A percentile compares a stretch with the other conserved stretches of the same genome.
phyloP scores from a whole-genome alignment of 2,113 vertebrate genomes.

The Holacanthus passer region DNA sequence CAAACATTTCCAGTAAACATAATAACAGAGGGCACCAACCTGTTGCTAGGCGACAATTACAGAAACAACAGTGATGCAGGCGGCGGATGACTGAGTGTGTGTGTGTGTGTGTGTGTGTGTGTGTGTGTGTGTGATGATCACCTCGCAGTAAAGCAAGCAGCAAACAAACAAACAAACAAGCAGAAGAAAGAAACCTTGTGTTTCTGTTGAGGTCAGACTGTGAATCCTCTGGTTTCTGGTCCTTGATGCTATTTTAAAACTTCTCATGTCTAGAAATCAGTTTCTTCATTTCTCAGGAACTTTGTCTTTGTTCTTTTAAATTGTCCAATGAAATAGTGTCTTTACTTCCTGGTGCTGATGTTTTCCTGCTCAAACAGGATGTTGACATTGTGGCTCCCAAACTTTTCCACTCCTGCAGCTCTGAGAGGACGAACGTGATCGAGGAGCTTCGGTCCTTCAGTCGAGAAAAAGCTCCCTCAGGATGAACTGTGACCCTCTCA shows the following conservation, averaged over 20 bases:
- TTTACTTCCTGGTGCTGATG: not conserved
- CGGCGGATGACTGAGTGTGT: slow-evolving; percentile 17
- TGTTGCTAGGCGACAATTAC: slow-evolving; percentile 75
- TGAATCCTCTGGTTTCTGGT: too few species aligned
- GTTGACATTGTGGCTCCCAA: not conserved
- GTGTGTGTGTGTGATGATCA: slow-evolving; percentile 28
- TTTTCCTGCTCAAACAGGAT: not conserved
- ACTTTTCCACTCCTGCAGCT: too few species aligned
- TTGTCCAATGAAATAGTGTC: not conserved
- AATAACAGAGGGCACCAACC: slow-evolving; percentile 71
- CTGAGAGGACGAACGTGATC: too few species aligned
- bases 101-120: slow-evolving; percentile 24
- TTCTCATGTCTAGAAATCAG: not conserved
- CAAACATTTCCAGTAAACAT: slow-evolving; percentile 76
- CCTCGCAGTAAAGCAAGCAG: slow-evolving; percentile 13
- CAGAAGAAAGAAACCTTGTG: not conserved
- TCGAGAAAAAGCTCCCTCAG: too few species aligned
- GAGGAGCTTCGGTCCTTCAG: too few species aligned
- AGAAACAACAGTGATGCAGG: slow-evolving; percentile 35
- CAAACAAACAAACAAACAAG: slow-evolving; percentile 48
- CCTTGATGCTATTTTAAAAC: not conserved
- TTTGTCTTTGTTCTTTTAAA: not conserved
- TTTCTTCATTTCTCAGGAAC: too few species aligned
- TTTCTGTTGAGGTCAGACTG: not conserved
- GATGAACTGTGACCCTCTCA: too few species aligned